Evolutionary conservation across 2,888 invertebrate species (phyloP).

Genomic region (Incurvaria masculella): DNA sequence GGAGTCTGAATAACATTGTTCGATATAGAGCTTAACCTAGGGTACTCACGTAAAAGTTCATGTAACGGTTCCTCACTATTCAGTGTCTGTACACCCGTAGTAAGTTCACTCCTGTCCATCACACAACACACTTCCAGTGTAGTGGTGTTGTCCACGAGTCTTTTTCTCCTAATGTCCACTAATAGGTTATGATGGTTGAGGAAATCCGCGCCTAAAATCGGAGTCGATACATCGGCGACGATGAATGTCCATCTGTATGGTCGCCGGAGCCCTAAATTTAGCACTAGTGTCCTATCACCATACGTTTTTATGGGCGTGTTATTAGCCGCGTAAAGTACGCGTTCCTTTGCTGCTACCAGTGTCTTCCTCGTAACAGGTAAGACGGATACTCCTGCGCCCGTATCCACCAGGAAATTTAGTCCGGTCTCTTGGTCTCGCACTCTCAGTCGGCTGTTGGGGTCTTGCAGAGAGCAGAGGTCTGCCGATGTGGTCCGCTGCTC

Average conservation of each 20-base stretch:
- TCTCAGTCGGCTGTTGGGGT: too few relatives aligned
- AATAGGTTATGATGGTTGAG: slow-evolving; percentile 14
- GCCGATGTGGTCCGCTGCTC: too few relatives aligned
- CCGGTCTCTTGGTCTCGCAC: neutral
- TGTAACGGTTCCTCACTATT: too few relatives aligned
- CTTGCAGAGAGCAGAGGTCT: too few relatives aligned
- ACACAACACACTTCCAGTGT: too few relatives aligned
- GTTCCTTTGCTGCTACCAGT: neutral
- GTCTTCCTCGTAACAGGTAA: neutral
- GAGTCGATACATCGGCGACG: slow-evolving; percentile 16
- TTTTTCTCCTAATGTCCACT: slow-evolving; percentile 14
- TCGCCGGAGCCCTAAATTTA: slow-evolving; percentile 17
- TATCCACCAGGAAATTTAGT: neutral
- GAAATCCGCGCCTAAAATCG: slow-evolving; percentile 20
- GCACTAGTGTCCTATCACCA: neutral
- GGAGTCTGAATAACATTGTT: too few relatives aligned
- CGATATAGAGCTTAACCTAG: too few relatives aligned
- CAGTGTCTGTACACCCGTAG: too few relatives aligned
- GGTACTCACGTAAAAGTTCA: too few relatives aligned
- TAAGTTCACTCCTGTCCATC: too few relatives aligned
- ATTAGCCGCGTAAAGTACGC: neutral
- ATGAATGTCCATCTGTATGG: slow-evolving; percentile 18
- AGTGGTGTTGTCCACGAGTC: slow-evolving; percentile 14
- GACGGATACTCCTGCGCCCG: neutral
- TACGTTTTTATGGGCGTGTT: neutral